A percentile compares a stretch with the other conserved stretches of the same genome.
Conservation (phyloP, 2,797 vertebrate genomes). For the Menidia menidia region DNA sequence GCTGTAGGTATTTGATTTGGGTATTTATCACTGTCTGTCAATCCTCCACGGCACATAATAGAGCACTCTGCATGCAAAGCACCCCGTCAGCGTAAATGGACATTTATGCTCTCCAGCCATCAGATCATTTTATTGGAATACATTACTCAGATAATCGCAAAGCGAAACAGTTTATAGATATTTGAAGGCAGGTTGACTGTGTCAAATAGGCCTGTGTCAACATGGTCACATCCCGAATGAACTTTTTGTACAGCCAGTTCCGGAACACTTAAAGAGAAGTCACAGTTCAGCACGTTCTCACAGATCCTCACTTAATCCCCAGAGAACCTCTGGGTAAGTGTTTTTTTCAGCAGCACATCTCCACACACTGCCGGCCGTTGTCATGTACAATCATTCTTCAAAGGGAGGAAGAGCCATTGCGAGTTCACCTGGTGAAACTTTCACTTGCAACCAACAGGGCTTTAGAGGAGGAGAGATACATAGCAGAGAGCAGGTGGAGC, state of each 20-base stretch:
- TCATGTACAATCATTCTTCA: constrained; percentile 3
- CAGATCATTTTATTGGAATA: constrained; percentile 34
- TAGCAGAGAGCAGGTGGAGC: constrained; percentile 23
- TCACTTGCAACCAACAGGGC: constrained; percentile 1
- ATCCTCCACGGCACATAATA: constrained; percentile 29
- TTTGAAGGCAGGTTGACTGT: constrained; percentile 27
- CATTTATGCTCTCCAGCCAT: constrained; percentile 27
- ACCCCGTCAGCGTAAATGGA: constrained; percentile 35
- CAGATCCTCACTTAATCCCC: not conserved
- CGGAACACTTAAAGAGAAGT: constrained; percentile 4
- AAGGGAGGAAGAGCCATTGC: constrained; percentile 5
- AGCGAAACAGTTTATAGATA: constrained; percentile 13
- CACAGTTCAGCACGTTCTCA: not conserved
- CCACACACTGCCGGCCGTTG: constrained; percentile 1
- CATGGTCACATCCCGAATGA: constrained; percentile 16
- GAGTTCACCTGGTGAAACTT: constrained; percentile 29
- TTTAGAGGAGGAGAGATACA: constrained; percentile 6
- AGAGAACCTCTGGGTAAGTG: not conserved
- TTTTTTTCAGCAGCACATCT: not conserved
- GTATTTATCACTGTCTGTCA: constrained; percentile 57
- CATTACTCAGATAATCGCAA: constrained; percentile 29
- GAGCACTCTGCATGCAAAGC: constrained; percentile 55
- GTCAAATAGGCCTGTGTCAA: constrained; percentile 22
- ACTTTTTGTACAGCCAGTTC: not conserved
- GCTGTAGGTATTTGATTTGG: constrained; percentile 45